phyloP scores from a whole-genome alignment of 2,797 vertebrate genomes.

The Pangasius macronema region DNA sequence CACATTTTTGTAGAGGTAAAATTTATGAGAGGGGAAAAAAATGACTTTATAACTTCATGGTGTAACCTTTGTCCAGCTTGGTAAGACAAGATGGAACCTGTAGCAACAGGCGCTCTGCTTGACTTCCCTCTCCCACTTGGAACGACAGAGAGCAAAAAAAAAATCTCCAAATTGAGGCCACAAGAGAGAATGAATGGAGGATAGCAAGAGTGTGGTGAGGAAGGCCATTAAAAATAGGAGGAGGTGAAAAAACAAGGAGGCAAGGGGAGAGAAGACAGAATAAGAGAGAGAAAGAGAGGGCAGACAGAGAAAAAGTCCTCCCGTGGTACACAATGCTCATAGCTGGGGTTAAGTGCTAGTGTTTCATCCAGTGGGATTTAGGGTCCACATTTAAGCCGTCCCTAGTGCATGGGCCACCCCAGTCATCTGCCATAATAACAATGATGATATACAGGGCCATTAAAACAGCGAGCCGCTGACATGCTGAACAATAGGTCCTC shows the following conservation, averaged over 20 bases:
- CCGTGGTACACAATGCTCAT: slow-evolving; percentile 74
- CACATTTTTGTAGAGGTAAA: background rate
- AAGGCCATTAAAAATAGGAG: slow-evolving; percentile 58
- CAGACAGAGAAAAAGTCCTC: slow-evolving; percentile 66
- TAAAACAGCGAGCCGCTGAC: slow-evolving; percentile 76
- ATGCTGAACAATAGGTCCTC: slow-evolving; percentile 79
- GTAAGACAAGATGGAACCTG: slow-evolving; percentile 57
- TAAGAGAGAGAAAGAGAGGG: slow-evolving; percentile 38
- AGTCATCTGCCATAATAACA: slow-evolving; percentile 75
- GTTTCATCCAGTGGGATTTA: slow-evolving; percentile 78
- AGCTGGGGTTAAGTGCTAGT: slow-evolving; percentile 83
- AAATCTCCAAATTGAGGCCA: slow-evolving; percentile 61
- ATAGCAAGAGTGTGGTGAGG: slow-evolving; percentile 52
- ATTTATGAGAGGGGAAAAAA: no score
- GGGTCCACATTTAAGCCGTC: slow-evolving; percentile 73
- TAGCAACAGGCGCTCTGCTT: slow-evolving; percentile 62
- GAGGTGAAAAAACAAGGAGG: slow-evolving; percentile 63
- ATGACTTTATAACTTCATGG: slow-evolving; percentile 2
- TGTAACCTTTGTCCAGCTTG: slow-evolving; percentile 57
- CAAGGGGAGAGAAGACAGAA: slow-evolving; percentile 59
- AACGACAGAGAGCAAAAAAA: slow-evolving; percentile 56
- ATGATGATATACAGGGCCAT: slow-evolving; percentile 75
- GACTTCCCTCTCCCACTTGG: slow-evolving; percentile 59
- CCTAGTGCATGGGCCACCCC: slow-evolving; percentile 62
- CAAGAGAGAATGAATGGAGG: slow-evolving; percentile 56